Conservation (phyloP, 2,888 invertebrate genomes). For the Cataglyphis livida region DNA sequence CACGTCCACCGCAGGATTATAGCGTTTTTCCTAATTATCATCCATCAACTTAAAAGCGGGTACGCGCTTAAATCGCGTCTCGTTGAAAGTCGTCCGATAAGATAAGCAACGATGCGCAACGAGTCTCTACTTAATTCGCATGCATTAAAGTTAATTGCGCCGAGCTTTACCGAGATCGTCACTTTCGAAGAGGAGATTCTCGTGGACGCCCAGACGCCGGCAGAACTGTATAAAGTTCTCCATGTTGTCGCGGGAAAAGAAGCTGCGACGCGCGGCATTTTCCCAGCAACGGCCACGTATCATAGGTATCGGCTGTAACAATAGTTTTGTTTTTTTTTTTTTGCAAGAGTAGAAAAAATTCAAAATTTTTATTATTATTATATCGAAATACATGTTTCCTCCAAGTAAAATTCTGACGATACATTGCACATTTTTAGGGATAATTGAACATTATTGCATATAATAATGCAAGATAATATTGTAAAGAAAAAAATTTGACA, state of each 20-base stretch:
- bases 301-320: constrained; percentile 89
- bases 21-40: constrained; percentile 49
- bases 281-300: constrained; percentile 93
- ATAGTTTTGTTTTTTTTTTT: constrained; percentile 12
- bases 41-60: constrained; percentile 40
- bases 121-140: constrained; percentile 26
- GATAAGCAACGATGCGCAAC: background rate
- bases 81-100: constrained; percentile 40
- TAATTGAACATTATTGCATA: background rate
- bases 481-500: background rate
- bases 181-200: constrained; percentile 95
- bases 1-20: constrained; percentile 29
- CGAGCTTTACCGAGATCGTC: constrained; percentile 91
- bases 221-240: constrained; percentile 96
- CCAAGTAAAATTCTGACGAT: background rate
- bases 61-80: constrained; percentile 28
- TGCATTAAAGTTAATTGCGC: constrained; percentile 51
- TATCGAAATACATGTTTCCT: background rate
- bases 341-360: too few relatives aligned
- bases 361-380: background rate
- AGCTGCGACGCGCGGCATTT: constrained; percentile 93
- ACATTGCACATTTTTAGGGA: background rate
- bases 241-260: constrained; percentile 95
- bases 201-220: constrained; percentile 93
- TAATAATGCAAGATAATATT: background rate